Percentiles rank a stretch among this genome's conserved stretches.
Conservation (phyloP, 2,797 vertebrate genomes). For the Semaprochilodus insignis region DNA sequence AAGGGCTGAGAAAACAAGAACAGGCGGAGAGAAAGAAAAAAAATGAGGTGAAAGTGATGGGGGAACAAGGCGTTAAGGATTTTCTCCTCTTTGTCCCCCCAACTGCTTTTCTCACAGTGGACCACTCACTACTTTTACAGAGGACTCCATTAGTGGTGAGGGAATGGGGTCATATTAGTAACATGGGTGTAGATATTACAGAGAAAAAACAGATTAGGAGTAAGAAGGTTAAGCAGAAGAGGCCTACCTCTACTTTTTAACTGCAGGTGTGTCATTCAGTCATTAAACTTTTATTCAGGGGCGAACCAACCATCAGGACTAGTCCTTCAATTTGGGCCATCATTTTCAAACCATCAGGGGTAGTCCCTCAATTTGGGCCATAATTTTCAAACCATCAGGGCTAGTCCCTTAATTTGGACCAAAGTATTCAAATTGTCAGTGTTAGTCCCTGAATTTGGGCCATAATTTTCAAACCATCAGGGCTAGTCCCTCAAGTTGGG, state of each 20-base stretch:
- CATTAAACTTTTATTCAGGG: neutral
- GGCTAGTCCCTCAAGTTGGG: no score
- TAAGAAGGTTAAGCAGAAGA: constrained; percentile 18
- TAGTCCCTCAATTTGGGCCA: no score
- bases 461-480: no score
- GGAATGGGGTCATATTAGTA: constrained; percentile 69
- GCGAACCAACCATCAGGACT: no score
- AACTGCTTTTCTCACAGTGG: constrained; percentile 54
- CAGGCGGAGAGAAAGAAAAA: constrained; percentile 65
- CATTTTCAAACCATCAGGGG: no score
- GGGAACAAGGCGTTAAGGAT: constrained; percentile 75
- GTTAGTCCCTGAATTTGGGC: no score
- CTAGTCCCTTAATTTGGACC: no score
- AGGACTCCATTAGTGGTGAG: constrained; percentile 68
- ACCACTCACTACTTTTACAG: constrained; percentile 72
- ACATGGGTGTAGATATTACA: constrained; percentile 54
- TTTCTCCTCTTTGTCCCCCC: constrained; percentile 63
- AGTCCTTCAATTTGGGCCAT: no score
- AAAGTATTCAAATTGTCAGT: no score
- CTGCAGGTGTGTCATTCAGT: neutral
- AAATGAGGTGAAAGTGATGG: constrained; percentile 72
- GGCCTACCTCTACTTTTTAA: neutral
- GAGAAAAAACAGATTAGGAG: constrained; percentile 11
- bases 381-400: no score
- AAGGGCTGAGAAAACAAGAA: constrained; percentile 75